A percentile compares a stretch with the other conserved stretches of the same genome.
These are phyloP conservation scores for Euzetes globulus DNA, from an alignment of 2,888 invertebrate genomes.

Conservation along the genomic window DNA sequence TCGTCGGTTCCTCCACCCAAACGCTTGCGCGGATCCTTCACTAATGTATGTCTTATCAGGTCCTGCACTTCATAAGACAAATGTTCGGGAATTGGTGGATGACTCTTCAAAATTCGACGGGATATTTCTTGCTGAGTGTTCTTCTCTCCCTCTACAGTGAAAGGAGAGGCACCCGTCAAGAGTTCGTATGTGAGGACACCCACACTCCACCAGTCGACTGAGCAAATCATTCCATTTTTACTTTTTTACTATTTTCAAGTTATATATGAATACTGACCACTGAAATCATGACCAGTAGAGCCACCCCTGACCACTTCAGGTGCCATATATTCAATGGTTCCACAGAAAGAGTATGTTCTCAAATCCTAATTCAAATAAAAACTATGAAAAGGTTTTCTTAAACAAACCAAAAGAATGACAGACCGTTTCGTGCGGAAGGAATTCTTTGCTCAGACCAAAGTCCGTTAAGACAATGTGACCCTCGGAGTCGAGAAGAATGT, in stretches of 20 bases:
- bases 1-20: slow-evolving; percentile 77
- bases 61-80: slow-evolving; percentile 66
- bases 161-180: slow-evolving; percentile 91
- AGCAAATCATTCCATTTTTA: slow-evolving; percentile 7
- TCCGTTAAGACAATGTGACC: slow-evolving; percentile 95
- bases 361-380: slow-evolving; percentile 53
- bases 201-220: slow-evolving; percentile 97
- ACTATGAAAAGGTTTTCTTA: not conserved
- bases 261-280: slow-evolving; percentile 57
- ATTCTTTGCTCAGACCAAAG: slow-evolving; percentile 94
- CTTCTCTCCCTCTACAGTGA: slow-evolving; percentile 87
- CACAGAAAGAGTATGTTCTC: slow-evolving; percentile 93
- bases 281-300: slow-evolving; percentile 84
- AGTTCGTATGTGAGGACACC: slow-evolving; percentile 94
- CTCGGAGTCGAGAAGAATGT: slow-evolving; percentile 83
- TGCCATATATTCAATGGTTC: slow-evolving; percentile 98
- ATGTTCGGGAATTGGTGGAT: slow-evolving; percentile 78
- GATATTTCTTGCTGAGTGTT: slow-evolving; percentile 94
- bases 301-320: slow-evolving; percentile 73
- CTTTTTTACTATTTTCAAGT: slow-evolving; percentile 41
- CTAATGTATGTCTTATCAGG: slow-evolving; percentile 71
- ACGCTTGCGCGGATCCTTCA: slow-evolving; percentile 79
- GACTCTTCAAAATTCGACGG: slow-evolving; percentile 73
- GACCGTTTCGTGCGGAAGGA: slow-evolving; percentile 61
- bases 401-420: slow-evolving; percentile 41